A percentile compares a stretch with the other conserved stretches of the same genome.
These are phyloP conservation scores for Coleophora deauratella DNA, from an alignment of 2,888 invertebrate species.

Conservation along the genomic window DNA sequence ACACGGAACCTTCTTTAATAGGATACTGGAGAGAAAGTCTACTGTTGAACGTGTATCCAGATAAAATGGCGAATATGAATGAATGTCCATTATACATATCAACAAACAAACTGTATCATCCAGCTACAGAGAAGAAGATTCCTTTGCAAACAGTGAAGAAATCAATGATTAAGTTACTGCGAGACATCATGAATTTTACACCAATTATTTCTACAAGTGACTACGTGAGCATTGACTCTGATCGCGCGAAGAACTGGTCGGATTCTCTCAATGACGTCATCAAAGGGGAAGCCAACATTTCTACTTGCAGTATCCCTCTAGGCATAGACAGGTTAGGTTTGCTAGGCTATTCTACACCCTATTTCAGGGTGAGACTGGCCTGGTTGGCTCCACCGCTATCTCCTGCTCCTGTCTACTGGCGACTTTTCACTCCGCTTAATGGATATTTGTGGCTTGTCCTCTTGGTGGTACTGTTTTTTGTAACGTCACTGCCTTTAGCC, in stretches of 20 bases:
- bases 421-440: conserved; percentile 44
- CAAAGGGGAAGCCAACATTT: conserved; percentile 42
- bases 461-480: conserved; percentile 32
- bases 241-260: conserved; percentile 46
- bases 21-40: conserved; percentile 27
- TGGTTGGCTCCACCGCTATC: conserved; percentile 49
- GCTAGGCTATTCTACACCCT: conserved; percentile 44
- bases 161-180: conserved; percentile 33
- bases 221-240: conserved; percentile 46
- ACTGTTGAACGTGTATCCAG: conserved; percentile 27
- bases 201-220: conserved; percentile 39
- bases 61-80: conserved; percentile 49
- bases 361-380: conserved; percentile 43
- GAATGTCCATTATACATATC: conserved; percentile 50
- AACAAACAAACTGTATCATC: conserved; percentile 43
- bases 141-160: conserved; percentile 44
- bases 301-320: conserved; percentile 44
- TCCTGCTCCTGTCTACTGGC: conserved; percentile 42
- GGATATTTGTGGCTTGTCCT: conserved; percentile 48
- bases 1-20: conserved; percentile 34
- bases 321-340: conserved; percentile 38
- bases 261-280: conserved; percentile 48
- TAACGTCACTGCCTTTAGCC: conserved; percentile 37
- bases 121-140: conserved; percentile 37
- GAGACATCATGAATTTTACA: conserved; percentile 48